Conservation (phyloP, 2,888 invertebrate genomes). For the Pecten maximus region DNA sequence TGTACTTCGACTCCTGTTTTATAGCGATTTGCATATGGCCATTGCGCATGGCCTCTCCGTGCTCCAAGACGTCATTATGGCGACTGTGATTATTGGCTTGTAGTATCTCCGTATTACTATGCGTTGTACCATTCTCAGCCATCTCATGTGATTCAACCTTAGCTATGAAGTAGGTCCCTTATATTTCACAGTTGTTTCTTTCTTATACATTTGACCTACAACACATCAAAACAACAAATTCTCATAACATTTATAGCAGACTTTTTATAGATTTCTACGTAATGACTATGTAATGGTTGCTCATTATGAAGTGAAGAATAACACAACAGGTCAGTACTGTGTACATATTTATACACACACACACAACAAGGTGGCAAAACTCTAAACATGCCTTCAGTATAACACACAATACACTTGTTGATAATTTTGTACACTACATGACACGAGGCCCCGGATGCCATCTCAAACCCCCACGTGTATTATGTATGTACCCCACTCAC, state of each 20-base stretch:
- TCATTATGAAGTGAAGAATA: neutral
- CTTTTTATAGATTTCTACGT: neutral
- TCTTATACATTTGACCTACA: slow-evolving; percentile 20
- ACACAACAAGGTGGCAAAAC: neutral
- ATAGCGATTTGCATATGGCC: slow-evolving; percentile 26
- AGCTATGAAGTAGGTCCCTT: slow-evolving; percentile 18
- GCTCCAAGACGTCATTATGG: slow-evolving; percentile 27
- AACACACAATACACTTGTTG: slow-evolving; percentile 25
- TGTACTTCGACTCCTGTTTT: slow-evolving; percentile 26
- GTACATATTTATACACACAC: neutral
- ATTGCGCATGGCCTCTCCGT: slow-evolving; percentile 4
- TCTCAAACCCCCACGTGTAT: neutral
- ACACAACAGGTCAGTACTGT: neutral
- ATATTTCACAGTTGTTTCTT: slow-evolving; percentile 13
- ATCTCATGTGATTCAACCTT: neutral
- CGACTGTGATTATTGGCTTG: neutral
- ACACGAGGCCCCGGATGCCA: neutral
- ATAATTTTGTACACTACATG: neutral
- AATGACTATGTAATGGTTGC: neutral
- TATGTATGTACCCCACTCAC: neutral
- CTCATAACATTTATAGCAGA: neutral
- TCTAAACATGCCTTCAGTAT: neutral
- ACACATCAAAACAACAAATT: neutral
- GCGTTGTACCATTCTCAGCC: slow-evolving; percentile 33
- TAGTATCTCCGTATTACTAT: neutral